These are phyloP conservation scores for Pseudomyrmex concolor DNA, from an alignment of 1,140 invertebrate genomes.

Conservation along the genomic window DNA sequence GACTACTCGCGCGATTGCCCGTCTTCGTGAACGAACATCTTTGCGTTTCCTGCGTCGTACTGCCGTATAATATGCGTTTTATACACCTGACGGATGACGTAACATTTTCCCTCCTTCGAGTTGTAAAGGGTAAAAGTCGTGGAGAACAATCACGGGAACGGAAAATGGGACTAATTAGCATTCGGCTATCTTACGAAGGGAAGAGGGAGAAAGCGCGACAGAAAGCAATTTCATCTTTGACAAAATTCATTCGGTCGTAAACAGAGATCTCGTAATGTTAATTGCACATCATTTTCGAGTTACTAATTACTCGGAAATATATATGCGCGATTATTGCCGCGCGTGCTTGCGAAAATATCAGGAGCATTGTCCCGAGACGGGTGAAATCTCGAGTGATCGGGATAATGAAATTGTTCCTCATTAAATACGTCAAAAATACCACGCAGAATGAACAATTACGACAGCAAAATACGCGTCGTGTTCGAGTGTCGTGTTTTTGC, in stretches of 20 bases:
- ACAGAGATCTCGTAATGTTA: constrained; percentile 41
- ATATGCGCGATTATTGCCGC: no score
- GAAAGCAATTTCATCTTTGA: constrained; percentile 44
- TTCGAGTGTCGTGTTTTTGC: background rate
- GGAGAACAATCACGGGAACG: background rate
- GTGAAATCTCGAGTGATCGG: background rate
- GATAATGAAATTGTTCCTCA: background rate
- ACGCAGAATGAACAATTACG: no score
- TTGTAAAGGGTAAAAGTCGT: background rate
- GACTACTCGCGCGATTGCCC: constrained; percentile 30
- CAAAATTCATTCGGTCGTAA: constrained; percentile 24
- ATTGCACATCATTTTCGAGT: constrained; percentile 32
- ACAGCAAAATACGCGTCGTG: background rate
- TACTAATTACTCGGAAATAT: constrained; percentile 32
- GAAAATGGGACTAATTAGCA: constrained; percentile 52
- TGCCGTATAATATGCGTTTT: constrained; percentile 44
- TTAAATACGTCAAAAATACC: no score
- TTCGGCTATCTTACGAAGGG: constrained; percentile 15
- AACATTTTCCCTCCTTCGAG: constrained; percentile 34
- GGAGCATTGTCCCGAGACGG: background rate
- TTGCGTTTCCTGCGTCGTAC: constrained; percentile 32
- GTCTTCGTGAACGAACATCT: constrained; percentile 17
- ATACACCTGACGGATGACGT: constrained; percentile 35
- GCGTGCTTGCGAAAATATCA: constrained; percentile 2
- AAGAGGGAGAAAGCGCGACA: background rate